phyloP scores from a whole-genome alignment of 1,140 invertebrate species.

The Leptestheria dahalacensis region DNA sequence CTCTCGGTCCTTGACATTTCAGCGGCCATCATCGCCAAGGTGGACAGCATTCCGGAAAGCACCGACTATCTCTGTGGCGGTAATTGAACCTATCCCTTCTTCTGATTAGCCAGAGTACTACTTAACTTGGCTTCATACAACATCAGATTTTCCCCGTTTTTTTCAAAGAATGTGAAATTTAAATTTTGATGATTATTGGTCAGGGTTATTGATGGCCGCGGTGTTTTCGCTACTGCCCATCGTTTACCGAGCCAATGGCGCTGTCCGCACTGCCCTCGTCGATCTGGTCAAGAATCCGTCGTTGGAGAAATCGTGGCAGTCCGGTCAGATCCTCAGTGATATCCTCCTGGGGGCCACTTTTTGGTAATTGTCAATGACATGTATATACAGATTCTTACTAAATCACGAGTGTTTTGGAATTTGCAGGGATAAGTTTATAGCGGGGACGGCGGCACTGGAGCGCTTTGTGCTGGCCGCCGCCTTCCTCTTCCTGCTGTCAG shows the following conservation, averaged over 20 bases:
- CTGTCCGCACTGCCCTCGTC: neutral
- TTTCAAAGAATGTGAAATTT: neutral
- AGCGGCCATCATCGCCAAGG: conserved; percentile 73
- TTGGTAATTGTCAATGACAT: neutral
- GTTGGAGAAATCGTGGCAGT: neutral
- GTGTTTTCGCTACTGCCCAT: conserved; percentile 7
- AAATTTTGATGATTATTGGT: neutral
- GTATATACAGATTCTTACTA: neutral
- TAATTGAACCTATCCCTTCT: neutral
- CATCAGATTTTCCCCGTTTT: neutral
- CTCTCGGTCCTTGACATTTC: conserved; percentile 85
- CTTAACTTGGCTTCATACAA: no score
- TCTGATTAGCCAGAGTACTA: neutral
- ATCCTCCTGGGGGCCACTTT: conserved; percentile 1
- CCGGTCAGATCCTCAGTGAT: neutral
- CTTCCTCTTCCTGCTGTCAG: conserved; percentile 82
- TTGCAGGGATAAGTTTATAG: conserved; percentile 47
- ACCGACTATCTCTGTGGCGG: conserved; percentile 67
- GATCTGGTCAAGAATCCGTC: neutral
- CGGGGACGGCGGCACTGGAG: conserved; percentile 46
- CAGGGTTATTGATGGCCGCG: conserved; percentile 5
- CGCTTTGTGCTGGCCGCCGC: conserved; percentile 58
- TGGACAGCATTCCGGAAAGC: conserved; percentile 64
- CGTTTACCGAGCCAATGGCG: neutral
- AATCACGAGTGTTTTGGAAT: conserved; percentile 17